Conservation (phyloP, 2,797 vertebrate genomes). For the Falco cherrug region DNA sequence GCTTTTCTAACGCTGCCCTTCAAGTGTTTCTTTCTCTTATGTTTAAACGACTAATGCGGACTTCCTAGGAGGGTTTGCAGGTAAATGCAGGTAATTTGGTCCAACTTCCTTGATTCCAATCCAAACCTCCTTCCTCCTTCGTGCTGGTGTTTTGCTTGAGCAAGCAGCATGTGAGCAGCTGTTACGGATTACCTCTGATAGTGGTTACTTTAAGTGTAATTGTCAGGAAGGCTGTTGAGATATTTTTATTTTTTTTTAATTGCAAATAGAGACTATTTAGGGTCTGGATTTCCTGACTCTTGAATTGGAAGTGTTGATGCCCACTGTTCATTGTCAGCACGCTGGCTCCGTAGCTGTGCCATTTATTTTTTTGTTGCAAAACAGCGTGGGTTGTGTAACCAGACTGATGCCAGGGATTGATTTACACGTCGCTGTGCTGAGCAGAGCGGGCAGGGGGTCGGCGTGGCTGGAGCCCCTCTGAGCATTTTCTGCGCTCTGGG, state of each 20-base stretch:
- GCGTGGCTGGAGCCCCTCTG: accelerated
- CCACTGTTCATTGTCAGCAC: neutral
- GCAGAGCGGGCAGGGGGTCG: neutral
- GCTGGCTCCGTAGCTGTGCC: neutral
- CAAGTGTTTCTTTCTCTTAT: neutral
- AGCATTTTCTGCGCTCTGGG: neutral
- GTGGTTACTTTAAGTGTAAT: neutral
- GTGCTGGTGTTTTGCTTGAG: neutral
- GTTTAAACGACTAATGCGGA: neutral
- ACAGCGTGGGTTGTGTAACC: neutral
- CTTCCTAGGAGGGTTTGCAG: neutral
- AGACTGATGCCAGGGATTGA: accelerated
- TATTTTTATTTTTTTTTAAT: neutral
- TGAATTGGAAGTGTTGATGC: neutral
- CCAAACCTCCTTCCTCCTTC: neutral
- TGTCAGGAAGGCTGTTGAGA: neutral
- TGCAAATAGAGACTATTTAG: neutral
- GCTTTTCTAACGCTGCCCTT: neutral
- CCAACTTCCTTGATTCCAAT: neutral
- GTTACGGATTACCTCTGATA: accelerated
- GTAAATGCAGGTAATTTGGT: neutral
- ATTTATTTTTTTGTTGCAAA: neutral
- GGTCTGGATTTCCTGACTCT: neutral
- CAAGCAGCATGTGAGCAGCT: neutral
- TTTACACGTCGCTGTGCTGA: neutral